Conservation (phyloP, 92 coral and sea anemone genomes). For the Parazoanthus swiftii region DNA sequence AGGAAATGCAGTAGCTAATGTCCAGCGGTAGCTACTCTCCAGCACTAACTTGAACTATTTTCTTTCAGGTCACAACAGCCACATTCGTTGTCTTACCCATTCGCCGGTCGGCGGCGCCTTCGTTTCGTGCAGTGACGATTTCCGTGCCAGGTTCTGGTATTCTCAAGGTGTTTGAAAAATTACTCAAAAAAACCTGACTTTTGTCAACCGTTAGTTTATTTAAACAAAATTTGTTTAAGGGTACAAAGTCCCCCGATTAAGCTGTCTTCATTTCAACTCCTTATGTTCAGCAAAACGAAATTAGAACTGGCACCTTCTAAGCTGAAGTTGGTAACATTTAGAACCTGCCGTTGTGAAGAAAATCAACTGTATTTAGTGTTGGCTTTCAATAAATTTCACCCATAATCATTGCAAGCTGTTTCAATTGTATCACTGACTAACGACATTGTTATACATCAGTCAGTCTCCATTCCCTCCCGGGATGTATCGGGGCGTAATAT, state of each 20-base stretch:
- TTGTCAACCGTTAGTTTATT: background rate
- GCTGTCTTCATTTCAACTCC: background rate
- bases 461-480: too few species aligned
- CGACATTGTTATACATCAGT: too few species aligned
- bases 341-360: too few species aligned
- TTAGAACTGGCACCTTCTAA: too few species aligned
- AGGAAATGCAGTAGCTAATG: too few species aligned
- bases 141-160: constrained; percentile 98
- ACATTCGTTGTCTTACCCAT: constrained; percentile 85
- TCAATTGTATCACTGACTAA: too few species aligned
- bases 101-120: constrained; percentile 97
- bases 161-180: constrained; percentile 78
- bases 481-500: too few species aligned
- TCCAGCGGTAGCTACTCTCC: background rate
- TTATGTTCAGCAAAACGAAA: too few species aligned
- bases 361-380: too few species aligned
- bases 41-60: background rate
- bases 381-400: too few species aligned
- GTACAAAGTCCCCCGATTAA: background rate
- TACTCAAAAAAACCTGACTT: background rate
- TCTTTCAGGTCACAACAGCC: constrained; percentile 85
- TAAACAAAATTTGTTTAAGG: background rate
- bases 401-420: too few species aligned
- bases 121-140: constrained; percentile 97
- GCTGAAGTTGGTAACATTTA: too few species aligned